phyloP scores from a whole-genome alignment of 2,888 invertebrate genomes.

The Lithophane socia region DNA sequence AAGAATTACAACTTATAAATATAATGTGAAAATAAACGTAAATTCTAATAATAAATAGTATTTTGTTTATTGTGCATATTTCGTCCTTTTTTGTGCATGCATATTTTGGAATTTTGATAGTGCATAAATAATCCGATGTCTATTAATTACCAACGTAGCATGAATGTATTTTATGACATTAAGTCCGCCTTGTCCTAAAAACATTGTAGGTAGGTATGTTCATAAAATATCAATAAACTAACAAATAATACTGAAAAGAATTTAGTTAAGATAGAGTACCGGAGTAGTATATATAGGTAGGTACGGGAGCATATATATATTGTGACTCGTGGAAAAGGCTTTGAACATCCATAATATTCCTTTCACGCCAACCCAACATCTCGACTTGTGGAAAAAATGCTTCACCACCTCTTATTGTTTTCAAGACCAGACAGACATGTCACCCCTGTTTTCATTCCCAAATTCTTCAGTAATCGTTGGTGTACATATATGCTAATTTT shows the following conservation, averaged over 20 bases:
- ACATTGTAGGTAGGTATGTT: background rate
- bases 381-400: background rate
- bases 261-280: background rate
- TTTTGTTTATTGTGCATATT: too few relatives aligned
- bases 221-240: background rate
- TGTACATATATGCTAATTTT: background rate
- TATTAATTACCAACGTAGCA: background rate
- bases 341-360: background rate
- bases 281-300: background rate
- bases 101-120: too few relatives aligned
- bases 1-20: too few relatives aligned
- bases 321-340: background rate
- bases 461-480: background rate
- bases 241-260: background rate
- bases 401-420: background rate
- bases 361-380: background rate
- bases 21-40: too few relatives aligned
- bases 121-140: too few relatives aligned
- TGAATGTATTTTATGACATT: background rate
- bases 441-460: background rate
- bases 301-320: too few relatives aligned
- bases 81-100: too few relatives aligned
- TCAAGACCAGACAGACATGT: background rate
- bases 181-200: background rate
- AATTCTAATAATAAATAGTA: too few relatives aligned